phyloP scores from a whole-genome alignment of 2,797 vertebrate genomes.

The Mus minutoides region DNA sequence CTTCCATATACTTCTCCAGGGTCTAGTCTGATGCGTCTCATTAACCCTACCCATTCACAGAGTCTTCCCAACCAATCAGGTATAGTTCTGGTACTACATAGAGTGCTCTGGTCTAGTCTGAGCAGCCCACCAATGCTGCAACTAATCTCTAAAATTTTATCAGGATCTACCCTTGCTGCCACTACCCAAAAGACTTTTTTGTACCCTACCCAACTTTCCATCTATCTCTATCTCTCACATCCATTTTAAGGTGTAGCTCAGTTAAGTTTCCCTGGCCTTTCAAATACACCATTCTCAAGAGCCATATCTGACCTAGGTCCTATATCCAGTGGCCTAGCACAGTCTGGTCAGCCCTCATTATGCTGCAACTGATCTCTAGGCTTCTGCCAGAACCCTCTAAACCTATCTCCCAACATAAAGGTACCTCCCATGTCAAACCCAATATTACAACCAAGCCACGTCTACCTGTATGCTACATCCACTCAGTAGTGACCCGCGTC shows the following conservation, averaged over 20 bases:
- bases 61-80: background rate
- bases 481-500: no score
- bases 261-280: background rate
- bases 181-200: background rate
- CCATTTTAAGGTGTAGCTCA: background rate
- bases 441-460: no score
- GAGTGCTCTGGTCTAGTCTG: background rate
- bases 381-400: no score
- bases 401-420: no score
- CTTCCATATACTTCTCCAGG: background rate
- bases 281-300: background rate
- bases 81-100: background rate
- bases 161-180: background rate
- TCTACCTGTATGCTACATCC: no score
- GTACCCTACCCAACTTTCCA: background rate
- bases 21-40: no score
- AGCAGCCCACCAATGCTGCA: background rate
- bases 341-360: no score
- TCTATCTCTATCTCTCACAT: background rate
- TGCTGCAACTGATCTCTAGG: no score
- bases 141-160: background rate
- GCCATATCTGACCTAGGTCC: background rate
- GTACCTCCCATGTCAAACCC: no score
- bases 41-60: background rate
- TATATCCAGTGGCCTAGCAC: no score